phyloP scores from a whole-genome alignment of 35 echinoderm and acorn worm species.

The Holothuria glaberrima region DNA sequence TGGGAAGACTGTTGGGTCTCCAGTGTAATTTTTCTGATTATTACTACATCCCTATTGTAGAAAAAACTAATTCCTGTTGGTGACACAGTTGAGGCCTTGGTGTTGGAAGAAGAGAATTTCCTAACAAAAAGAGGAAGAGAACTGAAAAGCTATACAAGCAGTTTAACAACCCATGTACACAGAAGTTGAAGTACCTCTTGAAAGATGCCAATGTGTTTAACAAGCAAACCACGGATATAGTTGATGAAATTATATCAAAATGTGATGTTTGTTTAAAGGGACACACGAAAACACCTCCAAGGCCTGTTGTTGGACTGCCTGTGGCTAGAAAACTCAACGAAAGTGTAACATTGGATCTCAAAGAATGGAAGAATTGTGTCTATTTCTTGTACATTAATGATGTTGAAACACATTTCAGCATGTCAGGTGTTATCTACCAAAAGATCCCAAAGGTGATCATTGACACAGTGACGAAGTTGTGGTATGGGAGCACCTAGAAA shows the following conservation, averaged over 20 bases:
- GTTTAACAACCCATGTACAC: slow-evolving; percentile 4
- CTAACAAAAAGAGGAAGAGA: slow-evolving; percentile 6
- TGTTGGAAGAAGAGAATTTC: not conserved
- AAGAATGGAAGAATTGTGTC: slow-evolving; percentile 1
- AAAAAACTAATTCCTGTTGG: not conserved
- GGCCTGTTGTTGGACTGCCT: slow-evolving; percentile 36
- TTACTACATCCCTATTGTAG: slow-evolving; percentile 30
- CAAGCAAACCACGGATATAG: not conserved
- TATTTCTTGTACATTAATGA: slow-evolving; percentile 50
- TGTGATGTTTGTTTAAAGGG: slow-evolving; percentile 46
- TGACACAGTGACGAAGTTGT: slow-evolving; percentile 31
- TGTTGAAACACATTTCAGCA: slow-evolving; percentile 37
- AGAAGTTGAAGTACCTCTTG: slow-evolving; percentile 43
- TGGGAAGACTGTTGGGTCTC: not conserved
- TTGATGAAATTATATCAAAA: slow-evolving; percentile 12
- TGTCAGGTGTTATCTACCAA: not conserved
- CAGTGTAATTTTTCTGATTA: slow-evolving; percentile 13
- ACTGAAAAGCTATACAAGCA: slow-evolving; percentile 30
- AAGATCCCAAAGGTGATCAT: slow-evolving; percentile 36
- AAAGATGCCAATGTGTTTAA: not conserved
- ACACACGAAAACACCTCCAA: slow-evolving; percentile 12
- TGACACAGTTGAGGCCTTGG: not conserved
- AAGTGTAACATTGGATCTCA: slow-evolving; percentile 31
- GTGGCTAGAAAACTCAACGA: slow-evolving; percentile 48
- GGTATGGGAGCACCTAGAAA: slow-evolving; percentile 38